Percentiles rank a stretch among this genome's conserved stretches.
Conservation (phyloP, 1,140 invertebrate genomes). For the Caenorhabditis latens region DNA sequence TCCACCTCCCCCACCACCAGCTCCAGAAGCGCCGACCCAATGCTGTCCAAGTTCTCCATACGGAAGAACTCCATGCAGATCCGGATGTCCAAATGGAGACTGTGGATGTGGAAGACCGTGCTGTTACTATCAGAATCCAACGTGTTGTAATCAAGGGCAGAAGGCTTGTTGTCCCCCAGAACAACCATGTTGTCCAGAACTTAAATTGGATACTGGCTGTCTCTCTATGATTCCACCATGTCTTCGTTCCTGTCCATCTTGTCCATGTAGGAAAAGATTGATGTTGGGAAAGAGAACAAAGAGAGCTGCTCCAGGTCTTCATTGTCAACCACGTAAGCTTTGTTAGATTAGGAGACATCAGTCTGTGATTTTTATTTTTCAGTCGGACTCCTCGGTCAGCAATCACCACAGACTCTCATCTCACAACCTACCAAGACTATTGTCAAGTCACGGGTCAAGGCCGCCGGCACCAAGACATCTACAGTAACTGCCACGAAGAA, state of each 20-base stretch:
- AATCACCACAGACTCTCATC: not conserved
- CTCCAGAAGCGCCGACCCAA: constrained; percentile 70
- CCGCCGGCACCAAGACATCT: constrained; percentile 42
- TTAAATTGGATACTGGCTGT: constrained; percentile 41
- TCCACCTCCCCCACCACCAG: constrained; percentile 67
- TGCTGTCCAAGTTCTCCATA: constrained; percentile 63
- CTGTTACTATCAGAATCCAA: constrained; percentile 69
- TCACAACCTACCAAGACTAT: not conserved
- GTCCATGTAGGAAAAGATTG: constrained; percentile 68
- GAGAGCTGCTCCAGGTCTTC: constrained; percentile 62
- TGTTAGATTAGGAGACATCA: too few relatives aligned
- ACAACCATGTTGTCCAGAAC: constrained; percentile 67
- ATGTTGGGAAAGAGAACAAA: constrained; percentile 66
- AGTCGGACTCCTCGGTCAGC: constrained; percentile 40
- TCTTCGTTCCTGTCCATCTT: constrained; percentile 69
- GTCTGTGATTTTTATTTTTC: too few relatives aligned
- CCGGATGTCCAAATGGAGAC: constrained; percentile 65
- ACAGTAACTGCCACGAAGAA: constrained; percentile 12
- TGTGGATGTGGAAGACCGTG: constrained; percentile 71
- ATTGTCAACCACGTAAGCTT: constrained; percentile 65
- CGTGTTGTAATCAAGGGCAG: constrained; percentile 62
- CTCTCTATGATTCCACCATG: constrained; percentile 67
- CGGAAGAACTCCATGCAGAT: constrained; percentile 56
- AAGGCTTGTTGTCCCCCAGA: constrained; percentile 69
- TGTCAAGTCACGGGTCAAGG: not conserved